A percentile compares a stretch with the other conserved stretches of the same genome.
Conservation (phyloP, 2,888 invertebrate species). For the Amiota communis region DNA sequence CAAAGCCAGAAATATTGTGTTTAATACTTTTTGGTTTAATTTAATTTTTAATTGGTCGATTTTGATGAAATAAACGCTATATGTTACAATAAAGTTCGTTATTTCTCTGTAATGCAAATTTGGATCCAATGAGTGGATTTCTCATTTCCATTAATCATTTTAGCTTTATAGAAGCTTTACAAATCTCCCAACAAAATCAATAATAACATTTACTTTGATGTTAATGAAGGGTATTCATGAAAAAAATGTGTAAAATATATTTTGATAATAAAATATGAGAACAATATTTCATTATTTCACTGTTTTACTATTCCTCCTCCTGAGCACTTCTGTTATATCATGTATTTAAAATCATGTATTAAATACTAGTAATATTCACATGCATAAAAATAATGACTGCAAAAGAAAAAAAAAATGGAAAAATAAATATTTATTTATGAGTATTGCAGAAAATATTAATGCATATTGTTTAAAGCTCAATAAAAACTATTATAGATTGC, state of each 20-base stretch:
- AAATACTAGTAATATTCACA: conserved; percentile 8
- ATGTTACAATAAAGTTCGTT: too few relatives aligned
- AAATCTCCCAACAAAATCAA: too few relatives aligned
- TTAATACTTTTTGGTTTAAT: too few relatives aligned
- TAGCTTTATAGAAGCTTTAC: too few relatives aligned
- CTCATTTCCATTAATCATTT: too few relatives aligned
- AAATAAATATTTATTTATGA: conserved; percentile 26
- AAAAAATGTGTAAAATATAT: conserved; percentile 1
- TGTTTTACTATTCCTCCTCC: not conserved
- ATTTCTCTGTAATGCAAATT: too few relatives aligned
- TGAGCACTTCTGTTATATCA: not conserved
- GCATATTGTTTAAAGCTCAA: conserved; percentile 7
- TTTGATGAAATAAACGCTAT: too few relatives aligned
- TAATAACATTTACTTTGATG: too few relatives aligned
- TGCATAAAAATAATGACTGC: not conserved
- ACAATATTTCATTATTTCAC: conserved; percentile 24
- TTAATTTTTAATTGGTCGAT: too few relatives aligned
- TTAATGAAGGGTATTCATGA: not conserved
- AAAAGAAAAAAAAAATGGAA: not conserved
- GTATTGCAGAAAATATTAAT: conserved; percentile 10
- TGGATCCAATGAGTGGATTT: too few relatives aligned
- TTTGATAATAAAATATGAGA: conserved; percentile 12
- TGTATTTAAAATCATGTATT: conserved; percentile 13
- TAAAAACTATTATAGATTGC: not conserved
- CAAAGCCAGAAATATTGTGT: too few relatives aligned